phyloP scores from a whole-genome alignment of 1,140 invertebrate species.

The Chlorops oryzae region DNA sequence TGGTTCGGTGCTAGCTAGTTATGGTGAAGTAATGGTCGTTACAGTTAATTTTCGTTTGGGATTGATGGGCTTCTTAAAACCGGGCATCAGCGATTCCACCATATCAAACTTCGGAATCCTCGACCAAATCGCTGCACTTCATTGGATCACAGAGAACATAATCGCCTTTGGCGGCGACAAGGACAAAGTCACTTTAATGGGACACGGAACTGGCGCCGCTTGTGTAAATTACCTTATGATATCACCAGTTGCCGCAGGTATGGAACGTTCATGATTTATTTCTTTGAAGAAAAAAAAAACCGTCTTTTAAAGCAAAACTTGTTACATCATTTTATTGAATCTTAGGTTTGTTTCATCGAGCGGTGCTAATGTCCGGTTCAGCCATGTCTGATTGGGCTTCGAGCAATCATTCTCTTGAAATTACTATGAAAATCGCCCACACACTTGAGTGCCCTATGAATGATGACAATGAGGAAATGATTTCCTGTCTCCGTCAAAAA shows the following conservation, averaged over 20 bases:
- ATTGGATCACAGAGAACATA: constrained; percentile 85
- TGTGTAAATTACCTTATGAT: constrained; percentile 85
- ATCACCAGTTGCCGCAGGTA: constrained; percentile 71
- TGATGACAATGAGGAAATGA: constrained; percentile 43
- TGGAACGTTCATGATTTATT: no score
- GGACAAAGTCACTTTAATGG: constrained; percentile 78
- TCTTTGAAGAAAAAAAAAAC: no score
- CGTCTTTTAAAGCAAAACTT: background rate
- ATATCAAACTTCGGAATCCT: constrained; percentile 82
- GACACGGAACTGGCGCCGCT: constrained; percentile 89
- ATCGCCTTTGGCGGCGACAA: constrained; percentile 81
- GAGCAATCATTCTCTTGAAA: constrained; percentile 70
- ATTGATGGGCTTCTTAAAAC: constrained; percentile 78
- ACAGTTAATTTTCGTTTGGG: constrained; percentile 90
- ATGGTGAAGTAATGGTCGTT: constrained; percentile 85
- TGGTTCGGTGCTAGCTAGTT: constrained; percentile 78
- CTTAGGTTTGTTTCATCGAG: constrained; percentile 79
- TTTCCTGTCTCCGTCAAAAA: constrained; percentile 58
- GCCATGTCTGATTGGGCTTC: constrained; percentile 85
- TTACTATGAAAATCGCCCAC: constrained; percentile 73
- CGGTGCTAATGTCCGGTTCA: constrained; percentile 90
- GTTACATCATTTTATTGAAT: background rate
- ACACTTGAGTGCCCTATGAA: constrained; percentile 68
- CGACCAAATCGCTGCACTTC: constrained; percentile 79
- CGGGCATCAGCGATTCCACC: constrained; percentile 61